Base-by-base conservation (phyloP, 2,888 invertebrate species). In the Cerceris rybyensis region DNA sequence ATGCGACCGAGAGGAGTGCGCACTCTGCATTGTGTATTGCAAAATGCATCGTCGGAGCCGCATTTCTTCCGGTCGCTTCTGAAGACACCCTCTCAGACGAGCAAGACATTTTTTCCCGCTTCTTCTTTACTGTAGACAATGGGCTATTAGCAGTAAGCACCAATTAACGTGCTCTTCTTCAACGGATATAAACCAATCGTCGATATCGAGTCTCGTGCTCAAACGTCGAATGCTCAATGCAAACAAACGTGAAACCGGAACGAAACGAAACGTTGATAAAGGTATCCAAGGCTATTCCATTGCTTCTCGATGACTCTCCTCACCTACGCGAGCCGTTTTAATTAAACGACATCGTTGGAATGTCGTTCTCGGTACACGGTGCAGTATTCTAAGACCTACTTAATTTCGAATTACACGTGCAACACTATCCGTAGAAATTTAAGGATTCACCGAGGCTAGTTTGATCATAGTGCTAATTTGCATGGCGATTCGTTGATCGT, bases 61-160 rank as follows among this genome's bases (percentile, higher is more conserved):
- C 28, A 57, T 54, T 58, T 55, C 60, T 57, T 63, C 49, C 70
- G 79, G 63, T 52, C 58, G 72, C 68, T 52, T 49, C 70, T 65
- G 74, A 50, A 72, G 75, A 75, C 69, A 61, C 69, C 28, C 68
- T 67, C 59, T 54, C 80, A 49, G 67, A 77, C 70, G 77, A 81
- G 73, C 66, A 76, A 80, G 76, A 76, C 70, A 71, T 81, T 80
- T 81, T 81, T 73, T 74, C 75, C 70, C 64, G 68, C 41, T 76
- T 77, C 81, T 74, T 77, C 81, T 74, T 80, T 74, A 60, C 63
- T 52, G 81, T 13, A 78, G 81, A 81, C 81, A 81, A 81, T 81
- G 50, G 81, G 75, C 70, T 76, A 74, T 81, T 81, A 78, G 73
- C 77, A 42, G 78, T 67, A 68, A 75, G 74, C 72, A 81, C 78